These are phyloP conservation scores for Arrhamphus sclerolepis DNA, from an alignment of 2,797 vertebrate species.

Conservation along the genomic window DNA sequence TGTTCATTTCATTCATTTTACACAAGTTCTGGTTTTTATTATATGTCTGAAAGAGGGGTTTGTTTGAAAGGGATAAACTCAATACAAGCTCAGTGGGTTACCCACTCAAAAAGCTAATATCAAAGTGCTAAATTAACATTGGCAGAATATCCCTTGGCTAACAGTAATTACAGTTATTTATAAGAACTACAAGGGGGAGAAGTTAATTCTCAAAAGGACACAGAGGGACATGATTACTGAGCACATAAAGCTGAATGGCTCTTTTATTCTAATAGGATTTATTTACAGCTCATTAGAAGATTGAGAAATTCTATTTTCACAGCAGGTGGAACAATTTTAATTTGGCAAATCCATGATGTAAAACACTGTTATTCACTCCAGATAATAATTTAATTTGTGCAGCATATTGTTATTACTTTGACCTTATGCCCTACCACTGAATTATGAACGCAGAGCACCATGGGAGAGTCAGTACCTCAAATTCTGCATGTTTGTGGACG, in stretches of 20 bases:
- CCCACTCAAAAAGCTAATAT: constrained; percentile 31
- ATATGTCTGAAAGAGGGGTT: constrained; percentile 7
- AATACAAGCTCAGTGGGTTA: constrained; percentile 30
- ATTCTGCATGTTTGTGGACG: constrained; percentile 96
- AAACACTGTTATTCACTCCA: neutral
- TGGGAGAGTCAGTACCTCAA: constrained; percentile 84
- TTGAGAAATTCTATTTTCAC: constrained; percentile 28
- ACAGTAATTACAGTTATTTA: constrained; percentile 59
- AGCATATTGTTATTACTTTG: too few species aligned
- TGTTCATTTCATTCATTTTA: too few species aligned
- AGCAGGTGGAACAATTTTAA: constrained; percentile 3
- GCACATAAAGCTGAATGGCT: constrained; percentile 26
- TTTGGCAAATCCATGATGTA: neutral
- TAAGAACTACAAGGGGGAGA: constrained; percentile 39
- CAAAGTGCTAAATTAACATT: constrained; percentile 50
- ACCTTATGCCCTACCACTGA: neutral
- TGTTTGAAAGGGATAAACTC: constrained; percentile 25
- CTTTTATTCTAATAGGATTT: constrained; percentile 55
- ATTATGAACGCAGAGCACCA: too few species aligned
- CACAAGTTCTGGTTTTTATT: too few species aligned
- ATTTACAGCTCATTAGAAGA: constrained; percentile 40
- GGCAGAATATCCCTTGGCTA: constrained; percentile 30
- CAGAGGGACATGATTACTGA: constrained; percentile 54
- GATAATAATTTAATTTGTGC: too few species aligned
- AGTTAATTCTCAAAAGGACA: constrained; percentile 60